Percentiles rank a stretch among this genome's conserved stretches.
Conservation (phyloP, 2,888 invertebrate species). For the Apomyelois bistriatella region DNA sequence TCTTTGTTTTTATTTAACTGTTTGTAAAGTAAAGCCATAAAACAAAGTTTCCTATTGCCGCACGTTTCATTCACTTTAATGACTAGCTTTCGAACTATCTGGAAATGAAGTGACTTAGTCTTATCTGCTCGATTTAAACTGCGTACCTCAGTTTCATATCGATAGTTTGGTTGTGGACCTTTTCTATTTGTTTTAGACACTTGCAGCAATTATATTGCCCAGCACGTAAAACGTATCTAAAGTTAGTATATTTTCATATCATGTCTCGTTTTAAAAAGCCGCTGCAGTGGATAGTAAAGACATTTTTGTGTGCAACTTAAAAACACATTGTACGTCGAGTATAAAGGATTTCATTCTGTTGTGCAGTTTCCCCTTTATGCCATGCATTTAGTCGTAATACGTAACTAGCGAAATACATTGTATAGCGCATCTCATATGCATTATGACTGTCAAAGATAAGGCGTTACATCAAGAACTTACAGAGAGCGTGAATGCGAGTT, state of each 20-base stretch:
- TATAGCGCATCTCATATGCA: slow-evolving; percentile 2
- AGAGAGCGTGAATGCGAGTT: background rate
- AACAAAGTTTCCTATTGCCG: slow-evolving; percentile 69
- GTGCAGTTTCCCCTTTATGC: slow-evolving; percentile 4
- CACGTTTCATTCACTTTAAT: slow-evolving; percentile 73
- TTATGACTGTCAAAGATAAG: slow-evolving; percentile 9
- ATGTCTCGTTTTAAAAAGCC: background rate
- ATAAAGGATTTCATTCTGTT: slow-evolving; percentile 9
- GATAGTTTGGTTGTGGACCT: slow-evolving; percentile 17
- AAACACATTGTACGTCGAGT: slow-evolving; percentile 4
- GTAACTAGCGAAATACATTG: slow-evolving; percentile 5
- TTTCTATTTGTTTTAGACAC: slow-evolving; percentile 5
- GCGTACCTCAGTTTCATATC: slow-evolving; percentile 33
- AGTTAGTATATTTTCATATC: background rate
- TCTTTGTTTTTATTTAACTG: slow-evolving; percentile 69
- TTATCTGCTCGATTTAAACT: slow-evolving; percentile 41
- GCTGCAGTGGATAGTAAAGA: background rate
- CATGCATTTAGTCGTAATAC: slow-evolving; percentile 6
- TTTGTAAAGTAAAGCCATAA: slow-evolving; percentile 67
- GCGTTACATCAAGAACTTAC: background rate
- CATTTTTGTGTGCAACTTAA: slow-evolving; percentile 1
- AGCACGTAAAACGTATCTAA: background rate
- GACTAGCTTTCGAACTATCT: slow-evolving; percentile 65
- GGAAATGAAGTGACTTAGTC: slow-evolving; percentile 54
- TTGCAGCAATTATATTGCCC: background rate